Conservation (phyloP, 2,888 invertebrate genomes). For the Agriopis leucophaearia region DNA sequence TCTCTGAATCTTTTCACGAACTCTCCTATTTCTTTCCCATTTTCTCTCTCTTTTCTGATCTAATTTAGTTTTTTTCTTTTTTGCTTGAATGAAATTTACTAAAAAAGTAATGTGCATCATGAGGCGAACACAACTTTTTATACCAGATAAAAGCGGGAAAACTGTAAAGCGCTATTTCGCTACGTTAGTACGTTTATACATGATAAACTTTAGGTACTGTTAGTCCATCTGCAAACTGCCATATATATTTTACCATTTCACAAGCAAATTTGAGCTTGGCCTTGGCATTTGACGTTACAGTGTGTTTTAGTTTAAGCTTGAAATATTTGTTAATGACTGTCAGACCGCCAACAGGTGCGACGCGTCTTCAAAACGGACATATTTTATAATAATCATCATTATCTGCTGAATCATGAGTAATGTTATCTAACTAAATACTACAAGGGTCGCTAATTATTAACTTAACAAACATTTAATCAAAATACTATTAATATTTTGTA, state of each 20-base stretch:
- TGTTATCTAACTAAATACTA: slow-evolving; percentile 43
- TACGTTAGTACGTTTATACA: too few relatives aligned
- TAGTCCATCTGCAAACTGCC: too few relatives aligned
- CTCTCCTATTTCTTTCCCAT: too few relatives aligned
- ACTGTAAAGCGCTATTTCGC: too few relatives aligned
- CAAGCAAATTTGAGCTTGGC: neutral
- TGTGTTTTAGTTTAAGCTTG: slow-evolving; percentile 48
- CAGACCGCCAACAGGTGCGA: slow-evolving; percentile 62
- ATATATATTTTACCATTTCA: neutral
- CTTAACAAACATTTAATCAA: slow-evolving; percentile 65
- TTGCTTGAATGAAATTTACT: too few relatives aligned
- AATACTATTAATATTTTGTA: slow-evolving; percentile 59
- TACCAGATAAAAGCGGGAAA: too few relatives aligned
- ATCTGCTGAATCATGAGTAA: slow-evolving; percentile 23
- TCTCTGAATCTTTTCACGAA: too few relatives aligned
- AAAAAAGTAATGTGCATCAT: too few relatives aligned
- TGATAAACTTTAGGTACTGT: too few relatives aligned
- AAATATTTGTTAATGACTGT: slow-evolving; percentile 66
- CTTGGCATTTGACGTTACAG: neutral
- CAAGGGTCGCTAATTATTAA: slow-evolving; percentile 42
- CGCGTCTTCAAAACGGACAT: slow-evolving; percentile 42
- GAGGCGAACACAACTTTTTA: too few relatives aligned
- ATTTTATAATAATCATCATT: slow-evolving; percentile 44
- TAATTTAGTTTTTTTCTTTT: too few relatives aligned
- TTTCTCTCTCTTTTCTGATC: too few relatives aligned